Evolutionary conservation across 2,113 vertebrate species (phyloP).

Genomic region (Heterotilapia buettikoferi): DNA sequence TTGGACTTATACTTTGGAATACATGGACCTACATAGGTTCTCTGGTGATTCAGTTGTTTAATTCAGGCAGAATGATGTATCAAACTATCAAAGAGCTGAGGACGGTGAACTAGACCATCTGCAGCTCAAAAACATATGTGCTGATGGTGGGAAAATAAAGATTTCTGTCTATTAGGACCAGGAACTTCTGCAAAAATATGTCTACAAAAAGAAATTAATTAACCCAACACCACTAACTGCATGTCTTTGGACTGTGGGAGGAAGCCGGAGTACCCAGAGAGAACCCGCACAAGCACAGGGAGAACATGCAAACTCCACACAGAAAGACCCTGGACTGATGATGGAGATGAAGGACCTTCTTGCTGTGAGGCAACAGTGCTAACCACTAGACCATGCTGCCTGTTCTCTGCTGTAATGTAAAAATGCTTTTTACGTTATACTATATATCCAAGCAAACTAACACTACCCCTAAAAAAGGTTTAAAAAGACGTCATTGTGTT

Average conservation of each 20-base stretch:
- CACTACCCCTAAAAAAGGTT: not conserved
- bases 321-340: not conserved
- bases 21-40: not conserved
- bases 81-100: not conserved
- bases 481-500: fast-evolving
- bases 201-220: not conserved
- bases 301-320: not conserved
- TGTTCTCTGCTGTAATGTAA: not conserved
- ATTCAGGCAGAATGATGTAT: not conserved
- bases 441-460: not conserved
- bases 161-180: not conserved
- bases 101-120: not conserved
- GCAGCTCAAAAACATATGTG: fast-evolving
- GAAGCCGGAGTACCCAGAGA: fast-evolving
- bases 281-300: not conserved
- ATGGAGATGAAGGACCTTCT: not conserved
- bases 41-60: not conserved
- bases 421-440: not conserved
- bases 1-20: not conserved
- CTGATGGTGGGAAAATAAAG: not conserved
- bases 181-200: not conserved
- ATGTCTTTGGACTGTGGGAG: not conserved
- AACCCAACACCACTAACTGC: not conserved
- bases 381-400: not conserved
- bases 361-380: not conserved